phyloP scores from a whole-genome alignment of 2,888 invertebrate species.

The Candidula unifasciata region DNA sequence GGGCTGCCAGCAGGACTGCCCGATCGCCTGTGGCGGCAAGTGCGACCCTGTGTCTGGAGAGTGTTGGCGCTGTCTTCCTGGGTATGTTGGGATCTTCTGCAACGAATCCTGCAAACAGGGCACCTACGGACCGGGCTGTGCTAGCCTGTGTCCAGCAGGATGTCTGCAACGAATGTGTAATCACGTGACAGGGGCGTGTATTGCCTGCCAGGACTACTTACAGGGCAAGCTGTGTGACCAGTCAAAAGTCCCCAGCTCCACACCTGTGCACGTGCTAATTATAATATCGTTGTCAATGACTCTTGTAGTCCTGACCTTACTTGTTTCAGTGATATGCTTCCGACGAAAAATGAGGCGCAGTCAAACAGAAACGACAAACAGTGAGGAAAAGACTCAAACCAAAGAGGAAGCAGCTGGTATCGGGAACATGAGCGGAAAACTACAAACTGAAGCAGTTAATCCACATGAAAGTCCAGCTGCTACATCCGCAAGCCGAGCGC shows the following conservation, averaged over 20 bases:
- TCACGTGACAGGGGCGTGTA: conserved; percentile 26
- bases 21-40: conserved; percentile 1
- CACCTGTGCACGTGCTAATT: background rate
- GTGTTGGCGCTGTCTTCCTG: conserved; percentile 32
- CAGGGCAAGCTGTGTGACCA: conserved; percentile 23
- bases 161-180: conserved; percentile 25
- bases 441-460: no score
- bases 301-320: background rate
- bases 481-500: background rate
- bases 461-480: no score
- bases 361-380: background rate
- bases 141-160: background rate
- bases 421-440: background rate
- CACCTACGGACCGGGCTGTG: conserved; percentile 12
- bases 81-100: conserved; percentile 25
- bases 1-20: conserved; percentile 12
- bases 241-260: background rate
- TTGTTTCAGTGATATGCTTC: background rate
- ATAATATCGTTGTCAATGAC: background rate
- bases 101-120: conserved; percentile 35
- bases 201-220: background rate
- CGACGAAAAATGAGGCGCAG: background rate
- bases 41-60: conserved; percentile 42
- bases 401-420: background rate
- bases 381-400: background rate